phyloP scores from a whole-genome alignment of 2,797 vertebrate species.

The Rhadinocentrus ornatus region DNA sequence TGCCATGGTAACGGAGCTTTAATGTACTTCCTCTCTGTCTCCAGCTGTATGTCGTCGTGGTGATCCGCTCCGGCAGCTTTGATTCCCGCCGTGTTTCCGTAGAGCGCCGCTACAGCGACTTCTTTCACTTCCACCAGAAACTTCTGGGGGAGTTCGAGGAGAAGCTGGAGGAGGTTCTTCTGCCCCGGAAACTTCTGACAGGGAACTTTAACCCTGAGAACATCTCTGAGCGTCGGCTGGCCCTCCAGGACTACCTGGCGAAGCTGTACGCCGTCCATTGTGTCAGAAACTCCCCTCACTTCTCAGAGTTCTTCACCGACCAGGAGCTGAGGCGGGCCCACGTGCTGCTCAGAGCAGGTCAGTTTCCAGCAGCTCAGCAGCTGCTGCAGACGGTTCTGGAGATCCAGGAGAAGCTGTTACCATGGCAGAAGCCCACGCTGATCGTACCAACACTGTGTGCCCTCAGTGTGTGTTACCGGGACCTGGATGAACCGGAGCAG shows the following conservation, averaged over 20 bases:
- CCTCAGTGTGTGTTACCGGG: conserved; percentile 87
- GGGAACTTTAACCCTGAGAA: conserved; percentile 86
- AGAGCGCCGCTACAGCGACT: conserved; percentile 93
- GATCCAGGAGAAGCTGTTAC: conserved; percentile 87
- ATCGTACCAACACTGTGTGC: conserved; percentile 87
- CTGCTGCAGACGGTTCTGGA: conserved; percentile 78
- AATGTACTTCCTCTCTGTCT: background rate
- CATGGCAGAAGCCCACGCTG: conserved; percentile 75
- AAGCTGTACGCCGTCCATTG: conserved; percentile 81
- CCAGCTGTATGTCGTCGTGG: conserved; percentile 89
- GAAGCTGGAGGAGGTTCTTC: conserved; percentile 89
- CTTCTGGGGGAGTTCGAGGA: conserved; percentile 86
- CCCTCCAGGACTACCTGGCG: conserved; percentile 88
- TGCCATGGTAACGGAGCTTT: background rate
- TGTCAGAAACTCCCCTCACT: conserved; percentile 81
- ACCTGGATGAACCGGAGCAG: conserved; percentile 81
- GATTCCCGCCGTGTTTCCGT: conserved; percentile 85
- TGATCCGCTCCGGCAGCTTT: conserved; percentile 92
- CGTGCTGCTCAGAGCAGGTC: conserved; percentile 87
- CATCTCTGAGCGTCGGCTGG: conserved; percentile 86
- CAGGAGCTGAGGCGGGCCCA: conserved; percentile 85
- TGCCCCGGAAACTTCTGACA: conserved; percentile 87
- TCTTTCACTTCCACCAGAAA: conserved; percentile 84
- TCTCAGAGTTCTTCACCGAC: conserved; percentile 86
- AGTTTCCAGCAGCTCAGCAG: conserved; percentile 83